A percentile compares a stretch with the other conserved stretches of the same genome.
Evolutionary conservation across 1,140 invertebrate species (phyloP).

Genomic region (Brachionus paranguensis): DNA sequence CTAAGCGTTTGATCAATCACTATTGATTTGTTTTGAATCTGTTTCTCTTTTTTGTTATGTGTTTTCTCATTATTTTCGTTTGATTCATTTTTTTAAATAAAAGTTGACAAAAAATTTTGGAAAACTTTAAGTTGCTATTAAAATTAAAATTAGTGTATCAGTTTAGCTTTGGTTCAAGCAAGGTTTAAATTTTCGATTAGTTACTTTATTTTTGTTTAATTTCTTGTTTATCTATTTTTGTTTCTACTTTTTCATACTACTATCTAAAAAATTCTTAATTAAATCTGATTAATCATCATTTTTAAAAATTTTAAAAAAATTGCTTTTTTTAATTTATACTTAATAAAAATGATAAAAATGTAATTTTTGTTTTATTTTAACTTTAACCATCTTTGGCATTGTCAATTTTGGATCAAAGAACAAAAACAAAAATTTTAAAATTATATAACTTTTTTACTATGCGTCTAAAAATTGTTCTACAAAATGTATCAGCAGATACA

Average conservation of each 20-base stretch:
- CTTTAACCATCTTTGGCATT: too few relatives aligned
- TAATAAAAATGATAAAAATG: slow-evolving; percentile 18
- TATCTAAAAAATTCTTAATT: slow-evolving; percentile 24
- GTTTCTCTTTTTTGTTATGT: neutral
- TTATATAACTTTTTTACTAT: too few relatives aligned
- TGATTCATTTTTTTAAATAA: neutral
- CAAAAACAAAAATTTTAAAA: too few relatives aligned
- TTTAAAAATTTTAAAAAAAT: slow-evolving; percentile 18
- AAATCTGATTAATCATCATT: slow-evolving; percentile 32
- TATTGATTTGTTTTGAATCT: neutral
- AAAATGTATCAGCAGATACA: too few relatives aligned
- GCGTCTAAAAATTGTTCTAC: too few relatives aligned
- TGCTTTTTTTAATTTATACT: slow-evolving; percentile 34
- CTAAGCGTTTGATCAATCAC: neutral
- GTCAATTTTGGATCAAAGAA: too few relatives aligned
- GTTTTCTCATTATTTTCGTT: neutral
- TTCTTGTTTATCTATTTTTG: neutral
- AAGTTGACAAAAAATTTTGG: neutral
- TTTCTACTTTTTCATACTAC: neutral
- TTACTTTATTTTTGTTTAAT: neutral
- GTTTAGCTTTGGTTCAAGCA: neutral
- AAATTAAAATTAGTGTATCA: neutral
- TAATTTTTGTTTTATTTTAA: neutral
- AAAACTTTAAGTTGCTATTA: neutral
- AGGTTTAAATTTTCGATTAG: neutral